A percentile compares a stretch with the other conserved stretches of the same genome.
These are phyloP conservation scores for Poicephalus meyeri DNA, from an alignment of 2,113 vertebrate genomes.

Conservation along the genomic window DNA sequence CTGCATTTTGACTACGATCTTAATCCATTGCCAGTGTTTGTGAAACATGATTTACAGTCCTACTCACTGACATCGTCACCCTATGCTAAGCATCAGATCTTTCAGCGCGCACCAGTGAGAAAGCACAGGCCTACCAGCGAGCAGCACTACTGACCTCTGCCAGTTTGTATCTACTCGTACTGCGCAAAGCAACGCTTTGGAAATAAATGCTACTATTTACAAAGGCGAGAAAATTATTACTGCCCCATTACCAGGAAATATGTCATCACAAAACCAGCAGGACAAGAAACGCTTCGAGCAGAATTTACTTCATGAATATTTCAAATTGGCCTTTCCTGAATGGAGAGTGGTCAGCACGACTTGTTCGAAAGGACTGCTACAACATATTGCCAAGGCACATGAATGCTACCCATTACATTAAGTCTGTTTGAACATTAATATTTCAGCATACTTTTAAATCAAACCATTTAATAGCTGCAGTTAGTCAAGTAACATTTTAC, in stretches of 20 bases:
- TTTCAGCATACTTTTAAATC: slow-evolving; percentile 37
- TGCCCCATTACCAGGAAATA: background rate
- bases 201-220: background rate
- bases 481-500: background rate
- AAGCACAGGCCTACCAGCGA: background rate
- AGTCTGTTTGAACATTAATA: slow-evolving; percentile 32
- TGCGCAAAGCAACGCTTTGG: rapidly evolving
- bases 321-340: background rate
- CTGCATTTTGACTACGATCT: background rate
- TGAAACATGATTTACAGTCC: background rate
- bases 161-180: background rate
- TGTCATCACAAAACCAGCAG: background rate
- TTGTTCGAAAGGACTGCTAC: background rate
- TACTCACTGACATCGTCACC: background rate
- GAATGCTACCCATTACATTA: background rate
- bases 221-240: background rate
- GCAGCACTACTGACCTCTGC: background rate
- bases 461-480: slow-evolving; percentile 7
- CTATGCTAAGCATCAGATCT: background rate
- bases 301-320: background rate
- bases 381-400: background rate
- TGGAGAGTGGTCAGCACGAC: background rate
- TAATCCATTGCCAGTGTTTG: background rate
- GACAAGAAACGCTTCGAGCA: background rate
- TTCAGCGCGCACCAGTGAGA: background rate